Evolutionary conservation across 2,113 vertebrate species (phyloP).

Genomic region (Mus spicilegus): DNA sequence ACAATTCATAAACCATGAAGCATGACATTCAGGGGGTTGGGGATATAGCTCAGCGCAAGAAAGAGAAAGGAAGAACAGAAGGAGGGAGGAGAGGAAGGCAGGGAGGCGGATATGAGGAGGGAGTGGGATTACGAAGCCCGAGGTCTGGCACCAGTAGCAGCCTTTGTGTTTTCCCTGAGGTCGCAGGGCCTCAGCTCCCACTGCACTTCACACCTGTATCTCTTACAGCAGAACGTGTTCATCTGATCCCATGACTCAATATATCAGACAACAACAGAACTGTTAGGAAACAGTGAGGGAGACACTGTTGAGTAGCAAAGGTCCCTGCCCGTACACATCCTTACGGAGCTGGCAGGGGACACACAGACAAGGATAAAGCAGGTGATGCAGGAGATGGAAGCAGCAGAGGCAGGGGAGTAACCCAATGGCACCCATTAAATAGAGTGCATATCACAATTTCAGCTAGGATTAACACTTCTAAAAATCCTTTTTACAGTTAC

Average conservation of each 20-base stretch:
- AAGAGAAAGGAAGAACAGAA: background rate
- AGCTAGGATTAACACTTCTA: background rate
- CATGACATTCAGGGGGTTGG: background rate
- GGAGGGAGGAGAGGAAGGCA: background rate
- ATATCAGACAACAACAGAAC: background rate
- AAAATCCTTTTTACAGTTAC: background rate
- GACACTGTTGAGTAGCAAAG: background rate
- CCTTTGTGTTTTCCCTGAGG: background rate
- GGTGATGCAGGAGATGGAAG: background rate
- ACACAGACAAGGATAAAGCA: background rate
- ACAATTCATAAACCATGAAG: background rate
- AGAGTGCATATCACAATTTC: background rate
- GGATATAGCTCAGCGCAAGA: background rate
- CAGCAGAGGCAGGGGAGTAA: background rate
- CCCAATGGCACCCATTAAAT: background rate
- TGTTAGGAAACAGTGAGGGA: background rate
- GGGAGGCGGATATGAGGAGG: too few species aligned
- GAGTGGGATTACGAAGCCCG: background rate
- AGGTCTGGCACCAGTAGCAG: background rate
- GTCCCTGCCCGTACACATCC: background rate
- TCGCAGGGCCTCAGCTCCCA: background rate
- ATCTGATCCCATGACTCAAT: background rate
- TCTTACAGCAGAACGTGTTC: constrained; percentile 5
- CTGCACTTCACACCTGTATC: too few species aligned
- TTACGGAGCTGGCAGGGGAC: background rate